Conservation (phyloP, 2,797 vertebrate genomes). For the Phoebastria nigripes region DNA sequence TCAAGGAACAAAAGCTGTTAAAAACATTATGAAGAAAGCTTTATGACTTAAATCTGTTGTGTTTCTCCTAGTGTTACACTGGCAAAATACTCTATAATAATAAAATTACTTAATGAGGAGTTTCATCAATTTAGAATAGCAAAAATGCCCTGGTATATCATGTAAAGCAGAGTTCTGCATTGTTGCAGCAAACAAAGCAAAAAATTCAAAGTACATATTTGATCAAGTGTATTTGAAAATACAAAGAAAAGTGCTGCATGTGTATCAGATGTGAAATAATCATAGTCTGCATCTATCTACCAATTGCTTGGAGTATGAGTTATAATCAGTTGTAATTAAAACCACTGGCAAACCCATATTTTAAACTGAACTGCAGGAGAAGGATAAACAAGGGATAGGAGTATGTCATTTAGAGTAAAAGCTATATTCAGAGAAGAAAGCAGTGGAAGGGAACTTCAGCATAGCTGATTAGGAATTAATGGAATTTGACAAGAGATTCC, state of each 20-base stretch:
- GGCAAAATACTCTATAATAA: conserved; percentile 45
- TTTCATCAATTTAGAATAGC: conserved; percentile 45
- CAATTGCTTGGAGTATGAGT: neutral
- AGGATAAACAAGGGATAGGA: neutral
- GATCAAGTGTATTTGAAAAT: neutral
- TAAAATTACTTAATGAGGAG: conserved; percentile 64
- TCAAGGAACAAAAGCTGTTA: conserved; percentile 64
- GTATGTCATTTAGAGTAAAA: neutral
- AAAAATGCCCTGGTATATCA: conserved; percentile 23
- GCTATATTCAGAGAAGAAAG: neutral
- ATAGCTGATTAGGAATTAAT: neutral
- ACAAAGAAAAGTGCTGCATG: neutral
- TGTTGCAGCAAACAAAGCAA: neutral
- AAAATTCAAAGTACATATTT: neutral
- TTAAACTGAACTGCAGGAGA: neutral
- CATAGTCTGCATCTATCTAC: neutral
- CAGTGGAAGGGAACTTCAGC: neutral
- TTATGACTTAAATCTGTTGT: conserved; percentile 58
- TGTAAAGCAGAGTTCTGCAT: neutral
- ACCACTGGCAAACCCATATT: neutral
- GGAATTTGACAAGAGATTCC: neutral
- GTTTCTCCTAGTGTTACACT: conserved; percentile 15
- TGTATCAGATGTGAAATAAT: neutral
- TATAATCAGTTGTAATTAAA: neutral
- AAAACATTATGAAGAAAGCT: conserved; percentile 55